Conservation (phyloP, 2,113 vertebrate genomes). For the Chaetura pelagica region DNA sequence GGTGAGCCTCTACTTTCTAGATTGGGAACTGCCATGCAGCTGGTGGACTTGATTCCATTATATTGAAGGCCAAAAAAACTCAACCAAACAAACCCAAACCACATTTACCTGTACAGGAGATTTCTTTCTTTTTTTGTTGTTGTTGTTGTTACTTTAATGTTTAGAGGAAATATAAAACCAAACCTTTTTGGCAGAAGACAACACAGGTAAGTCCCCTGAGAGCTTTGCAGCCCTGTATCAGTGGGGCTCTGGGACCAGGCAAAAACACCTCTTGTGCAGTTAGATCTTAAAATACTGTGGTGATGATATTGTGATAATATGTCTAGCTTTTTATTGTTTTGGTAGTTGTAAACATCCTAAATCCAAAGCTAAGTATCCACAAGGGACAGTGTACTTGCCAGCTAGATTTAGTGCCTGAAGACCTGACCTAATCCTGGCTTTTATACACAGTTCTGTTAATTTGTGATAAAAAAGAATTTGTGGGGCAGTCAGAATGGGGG, state of each 20-base stretch:
- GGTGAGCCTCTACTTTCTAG: not conserved
- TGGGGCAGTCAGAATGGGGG: not conserved
- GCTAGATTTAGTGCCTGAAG: not conserved
- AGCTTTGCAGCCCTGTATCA: not conserved
- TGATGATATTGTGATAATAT: not conserved
- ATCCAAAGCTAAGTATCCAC: not conserved
- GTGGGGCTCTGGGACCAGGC: not conserved
- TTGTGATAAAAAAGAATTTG: not conserved
- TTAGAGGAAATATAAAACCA: not conserved
- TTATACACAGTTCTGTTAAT: not conserved
- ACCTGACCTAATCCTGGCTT: not conserved
- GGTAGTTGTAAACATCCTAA: not conserved
- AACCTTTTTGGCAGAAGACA: not conserved
- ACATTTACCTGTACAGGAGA: fast-evolving
- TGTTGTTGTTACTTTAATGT: not conserved
- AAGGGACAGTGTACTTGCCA: not conserved
- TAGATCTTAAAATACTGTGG: not conserved
- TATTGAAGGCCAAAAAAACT: not conserved
- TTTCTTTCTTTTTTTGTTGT: not conserved
- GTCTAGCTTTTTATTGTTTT: not conserved
- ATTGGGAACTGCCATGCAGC: fast-evolving
- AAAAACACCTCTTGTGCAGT: not conserved
- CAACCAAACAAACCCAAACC: too few species aligned
- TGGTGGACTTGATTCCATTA: fast-evolving
- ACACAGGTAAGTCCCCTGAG: not conserved